phyloP scores from a whole-genome alignment of 2,797 vertebrate genomes.

The Pyrocephalus nanus region DNA sequence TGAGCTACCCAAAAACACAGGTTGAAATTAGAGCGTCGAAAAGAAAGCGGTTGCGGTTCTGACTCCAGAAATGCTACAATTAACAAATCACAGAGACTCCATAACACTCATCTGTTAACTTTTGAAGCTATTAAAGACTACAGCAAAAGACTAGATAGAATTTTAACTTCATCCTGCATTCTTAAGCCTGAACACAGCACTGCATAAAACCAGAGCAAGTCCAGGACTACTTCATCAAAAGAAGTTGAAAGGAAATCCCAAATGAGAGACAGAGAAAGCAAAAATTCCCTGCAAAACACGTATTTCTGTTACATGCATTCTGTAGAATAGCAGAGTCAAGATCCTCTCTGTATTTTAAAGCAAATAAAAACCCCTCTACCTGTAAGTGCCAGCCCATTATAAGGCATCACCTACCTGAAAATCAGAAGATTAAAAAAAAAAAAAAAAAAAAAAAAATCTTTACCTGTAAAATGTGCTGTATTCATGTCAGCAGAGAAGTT shows the following conservation, averaged over 20 bases:
- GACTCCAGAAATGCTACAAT: neutral
- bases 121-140: neutral
- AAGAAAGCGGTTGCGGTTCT: neutral
- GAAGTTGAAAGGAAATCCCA: neutral
- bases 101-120: neutral
- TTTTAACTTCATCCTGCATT: neutral
- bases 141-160: neutral
- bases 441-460: neutral
- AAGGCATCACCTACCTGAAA: neutral
- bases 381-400: neutral
- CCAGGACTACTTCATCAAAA: neutral
- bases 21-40: neutral
- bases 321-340: neutral
- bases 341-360: neutral
- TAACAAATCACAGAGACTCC: neutral
- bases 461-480: conserved; percentile 79
- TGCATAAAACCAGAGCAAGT: neutral
- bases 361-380: neutral
- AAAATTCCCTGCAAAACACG: neutral
- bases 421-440: neutral
- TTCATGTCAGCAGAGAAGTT: conserved; percentile 71
- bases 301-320: neutral
- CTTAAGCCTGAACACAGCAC: neutral
- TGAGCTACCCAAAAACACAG: conserved; percentile 10
- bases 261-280: neutral